Base-by-base conservation (phyloP, 2,888 invertebrate species). In the Nipponacmea schrenckii region DNA sequence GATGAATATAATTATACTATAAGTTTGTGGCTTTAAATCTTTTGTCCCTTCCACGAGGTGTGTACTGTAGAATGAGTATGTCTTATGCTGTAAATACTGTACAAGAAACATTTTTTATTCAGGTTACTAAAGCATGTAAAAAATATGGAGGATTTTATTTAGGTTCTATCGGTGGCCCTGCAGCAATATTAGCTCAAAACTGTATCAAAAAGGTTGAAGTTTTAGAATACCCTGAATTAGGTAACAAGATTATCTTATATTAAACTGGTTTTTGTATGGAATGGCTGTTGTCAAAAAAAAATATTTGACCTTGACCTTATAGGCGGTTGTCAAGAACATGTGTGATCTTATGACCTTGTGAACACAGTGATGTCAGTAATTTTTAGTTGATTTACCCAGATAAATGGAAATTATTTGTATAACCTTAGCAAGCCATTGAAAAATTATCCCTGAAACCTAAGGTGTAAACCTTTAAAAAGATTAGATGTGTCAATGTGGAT, bases 131-230 rank as follows among this genome's bases (percentile, higher is more conserved):
- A 27, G 89, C 89, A 0, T 89, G 89, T 79, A 87, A 89, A 75
- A 83, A 83, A 64, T 82, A 88, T 80, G 89, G 89, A 12, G 89
- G 89, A 0, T 89, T 89, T 77, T 89, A 89, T 75, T 83, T 89
- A 26, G 89, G 89, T 5, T 88, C 88, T 27, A 89, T 89, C 20
- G 89, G 89, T 44, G 89, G 89, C 0, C 89, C 89, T 12, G 89
- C 89, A 1, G 89, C 89, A 64, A 86, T 89, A 64, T 77, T 89
- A 67, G 89, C 89, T 5, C 82, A 88, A 77, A 87, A 89, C 81
- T 88, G 88, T 75, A 89, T 89, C 71, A 88, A 86, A 80, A 89
- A 88, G 70, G 89, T 89, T 7, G 89, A 89, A 74, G 84, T 88
- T 7, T 75, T 89, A 63, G 89, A 89, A 73, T 89, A 88, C 73